Evolutionary conservation across 30 jellyfish, hydroid and myxozoan genomes (phyloP), one percentile per base, ranked within the genome.

Genomic region (Mastigias papua): DNA sequence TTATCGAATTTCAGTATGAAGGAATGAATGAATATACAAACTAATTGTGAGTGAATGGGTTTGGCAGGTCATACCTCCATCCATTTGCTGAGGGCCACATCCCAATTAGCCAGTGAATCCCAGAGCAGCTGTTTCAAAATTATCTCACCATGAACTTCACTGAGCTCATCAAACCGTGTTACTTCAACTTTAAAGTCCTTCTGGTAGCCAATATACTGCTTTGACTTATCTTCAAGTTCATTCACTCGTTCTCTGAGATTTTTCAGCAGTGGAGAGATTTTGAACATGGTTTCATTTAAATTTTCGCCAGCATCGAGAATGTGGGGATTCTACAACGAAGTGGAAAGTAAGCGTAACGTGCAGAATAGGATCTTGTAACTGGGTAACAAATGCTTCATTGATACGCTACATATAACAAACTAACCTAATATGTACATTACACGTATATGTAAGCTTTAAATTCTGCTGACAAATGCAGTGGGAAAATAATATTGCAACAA

Each of bases 171-270:
- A 79, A 50, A 96, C 79, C 88, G 87, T 20, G 99, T 86, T 46
- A 96, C 99, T 91, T 96, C 99, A 23, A 96, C 99, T 80, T 96
- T 96, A 48, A 96, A 96, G 64, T 76, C 91, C 79, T 90, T 90
- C 91, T 96, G 99, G 66, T 86, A 96, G 34, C 95, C 91, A 66
- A 91, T 91, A 49, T 96, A 96, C 46, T 91, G 86, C 35, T 78
- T 50, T 0, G 99, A 97, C 27, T 65, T 32, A 49, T 86, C 90
- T 27, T 76, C 97, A 72, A 90, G 67, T 9, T 68, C 92, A 49
- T 91, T 93, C 88, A 96, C 96, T 22, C 92, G 58, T 25, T 84
- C 96, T 27, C 78, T 74, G 28, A 96, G 78, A 60, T 83, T 94
- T 28, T 48, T 81, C 3, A 96, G 83, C 16, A 90, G 25, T 27